These are phyloP conservation scores for Diloba caeruleocephala DNA, from an alignment of 2,888 invertebrate species.

Conservation along the genomic window DNA sequence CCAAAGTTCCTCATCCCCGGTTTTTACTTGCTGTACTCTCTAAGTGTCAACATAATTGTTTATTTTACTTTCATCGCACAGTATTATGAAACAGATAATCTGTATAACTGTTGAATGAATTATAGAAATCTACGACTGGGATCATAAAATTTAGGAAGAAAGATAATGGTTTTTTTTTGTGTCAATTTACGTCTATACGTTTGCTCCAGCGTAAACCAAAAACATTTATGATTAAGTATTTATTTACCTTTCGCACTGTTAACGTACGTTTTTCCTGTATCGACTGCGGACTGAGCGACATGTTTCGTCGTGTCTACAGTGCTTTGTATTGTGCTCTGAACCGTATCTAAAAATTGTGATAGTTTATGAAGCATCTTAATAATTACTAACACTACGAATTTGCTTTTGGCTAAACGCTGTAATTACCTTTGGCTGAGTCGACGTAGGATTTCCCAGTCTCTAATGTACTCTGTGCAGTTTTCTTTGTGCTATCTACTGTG, in stretches of 20 bases:
- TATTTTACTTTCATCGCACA: conserved; percentile 12
- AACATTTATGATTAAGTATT: background rate
- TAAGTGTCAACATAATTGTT: conserved; percentile 25
- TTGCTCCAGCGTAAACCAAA: background rate
- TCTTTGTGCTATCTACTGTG: conserved; percentile 81
- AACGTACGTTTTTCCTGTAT: conserved; percentile 66
- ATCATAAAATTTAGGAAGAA: too few species aligned
- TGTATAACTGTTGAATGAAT: too few species aligned
- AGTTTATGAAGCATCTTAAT: conserved; percentile 9
- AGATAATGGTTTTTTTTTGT: too few species aligned
- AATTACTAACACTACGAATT: background rate
- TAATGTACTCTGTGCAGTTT: conserved; percentile 77
- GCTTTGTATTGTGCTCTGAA: conserved; percentile 61
- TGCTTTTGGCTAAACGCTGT: conserved; percentile 5
- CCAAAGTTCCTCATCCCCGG: conserved; percentile 19
- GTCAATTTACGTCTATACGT: too few species aligned
- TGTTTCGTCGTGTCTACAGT: conserved; percentile 69
- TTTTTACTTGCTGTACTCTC: conserved; percentile 34
- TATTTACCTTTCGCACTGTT: conserved; percentile 60
- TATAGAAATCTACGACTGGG: too few species aligned
- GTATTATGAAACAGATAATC: too few species aligned
- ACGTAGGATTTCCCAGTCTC: conserved; percentile 74
- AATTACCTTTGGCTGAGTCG: conserved; percentile 77
- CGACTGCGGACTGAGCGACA: conserved; percentile 64
- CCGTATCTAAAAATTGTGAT: conserved; percentile 62